These are phyloP conservation scores for Cancer borealis DNA, from an alignment of 2,888 invertebrate species.

Conservation along the genomic window DNA sequence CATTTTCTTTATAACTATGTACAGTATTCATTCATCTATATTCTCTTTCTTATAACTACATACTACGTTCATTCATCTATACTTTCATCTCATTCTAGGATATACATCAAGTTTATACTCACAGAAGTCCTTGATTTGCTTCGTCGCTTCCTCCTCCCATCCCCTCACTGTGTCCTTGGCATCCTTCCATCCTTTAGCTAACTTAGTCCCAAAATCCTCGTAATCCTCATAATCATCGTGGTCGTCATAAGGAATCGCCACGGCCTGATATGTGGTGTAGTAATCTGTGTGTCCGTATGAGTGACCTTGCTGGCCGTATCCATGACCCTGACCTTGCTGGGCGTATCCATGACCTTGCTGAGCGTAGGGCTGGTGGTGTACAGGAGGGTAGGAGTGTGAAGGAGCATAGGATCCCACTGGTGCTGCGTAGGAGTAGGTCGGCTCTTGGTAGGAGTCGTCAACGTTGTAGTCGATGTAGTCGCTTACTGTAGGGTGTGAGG, in stretches of 20 bases:
- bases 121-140: conserved; percentile 59
- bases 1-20: too few species aligned
- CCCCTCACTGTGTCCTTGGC: conserved; percentile 49
- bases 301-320: background rate
- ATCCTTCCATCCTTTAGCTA: conserved; percentile 59
- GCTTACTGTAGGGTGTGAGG: conserved; percentile 23
- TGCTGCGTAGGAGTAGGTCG: background rate
- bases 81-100: background rate
- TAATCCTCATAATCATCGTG: conserved; percentile 42
- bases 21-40: background rate
- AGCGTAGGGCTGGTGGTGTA: background rate
- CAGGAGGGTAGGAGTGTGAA: background rate
- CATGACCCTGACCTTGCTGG: background rate
- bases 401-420: background rate
- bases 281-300: conserved; percentile 52
- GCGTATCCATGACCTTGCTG: background rate
- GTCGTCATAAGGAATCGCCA: background rate
- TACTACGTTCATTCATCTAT: background rate
- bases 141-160: conserved; percentile 63
- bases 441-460: conserved; percentile 49
- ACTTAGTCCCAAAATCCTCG: conserved; percentile 49
- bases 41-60: background rate
- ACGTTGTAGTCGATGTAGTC: conserved; percentile 66
- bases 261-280: conserved; percentile 44
- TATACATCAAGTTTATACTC: background rate